phyloP scores from a whole-genome alignment of 2,888 invertebrate species.

The Leptinotarsa haldemani region DNA sequence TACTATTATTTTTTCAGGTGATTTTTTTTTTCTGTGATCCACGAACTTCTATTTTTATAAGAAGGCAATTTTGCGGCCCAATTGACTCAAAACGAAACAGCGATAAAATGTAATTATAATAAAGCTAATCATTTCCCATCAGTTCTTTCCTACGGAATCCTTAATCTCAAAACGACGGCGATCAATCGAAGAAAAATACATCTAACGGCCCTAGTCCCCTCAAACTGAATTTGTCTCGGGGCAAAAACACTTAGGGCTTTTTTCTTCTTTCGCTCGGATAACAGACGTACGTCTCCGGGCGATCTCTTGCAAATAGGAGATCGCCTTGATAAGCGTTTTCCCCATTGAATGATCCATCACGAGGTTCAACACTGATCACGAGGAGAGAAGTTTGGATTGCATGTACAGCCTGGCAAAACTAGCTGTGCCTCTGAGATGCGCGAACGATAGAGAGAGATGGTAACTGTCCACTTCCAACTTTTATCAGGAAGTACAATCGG shows the following conservation, averaged over 20 bases:
- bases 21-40: no score
- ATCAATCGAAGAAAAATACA: conserved; percentile 53
- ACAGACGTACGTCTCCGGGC: conserved; percentile 55
- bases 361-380: conserved; percentile 57
- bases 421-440: no score
- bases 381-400: conserved; percentile 60
- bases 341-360: conserved; percentile 59
- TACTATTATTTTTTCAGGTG: no score
- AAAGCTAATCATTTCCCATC: conserved; percentile 12
- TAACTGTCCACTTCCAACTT: no score
- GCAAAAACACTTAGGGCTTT: conserved; percentile 56
- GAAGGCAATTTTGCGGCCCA: not conserved
- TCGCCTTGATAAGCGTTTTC: conserved; percentile 57
- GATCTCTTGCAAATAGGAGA: conserved; percentile 46
- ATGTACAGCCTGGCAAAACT: no score
- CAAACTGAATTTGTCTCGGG: conserved; percentile 57
- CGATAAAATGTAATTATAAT: conserved; percentile 16
- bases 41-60: not conserved
- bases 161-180: conserved; percentile 24
- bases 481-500: no score
- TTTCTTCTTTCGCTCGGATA: conserved; percentile 47
- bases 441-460: no score
- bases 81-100: not conserved
- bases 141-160: not conserved
- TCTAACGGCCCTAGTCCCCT: conserved; percentile 52